phyloP scores from a whole-genome alignment of 1,140 invertebrate species.

The Maniola jurtina region DNA sequence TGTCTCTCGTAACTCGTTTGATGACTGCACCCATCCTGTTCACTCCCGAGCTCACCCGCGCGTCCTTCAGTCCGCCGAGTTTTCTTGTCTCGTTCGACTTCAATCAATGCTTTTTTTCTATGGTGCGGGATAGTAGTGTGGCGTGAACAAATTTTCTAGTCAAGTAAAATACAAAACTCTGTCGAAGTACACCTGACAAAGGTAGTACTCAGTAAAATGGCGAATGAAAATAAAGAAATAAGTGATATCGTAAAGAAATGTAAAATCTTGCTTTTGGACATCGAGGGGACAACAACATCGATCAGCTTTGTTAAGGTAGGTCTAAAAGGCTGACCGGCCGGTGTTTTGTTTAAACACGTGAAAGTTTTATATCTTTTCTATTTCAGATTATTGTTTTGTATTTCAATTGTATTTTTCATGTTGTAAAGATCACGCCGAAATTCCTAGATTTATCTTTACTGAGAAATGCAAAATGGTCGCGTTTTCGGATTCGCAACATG shows the following conservation, averaged over 20 bases:
- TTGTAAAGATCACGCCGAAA: constrained; percentile 9
- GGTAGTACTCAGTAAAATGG: constrained; percentile 59
- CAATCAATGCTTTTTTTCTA: constrained; percentile 75
- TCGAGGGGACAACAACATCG: constrained; percentile 77
- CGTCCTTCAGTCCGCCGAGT: constrained; percentile 47
- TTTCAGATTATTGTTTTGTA: not conserved
- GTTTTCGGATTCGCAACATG: constrained; percentile 73
- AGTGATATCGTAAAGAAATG: constrained; percentile 71
- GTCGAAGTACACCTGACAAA: constrained; percentile 51
- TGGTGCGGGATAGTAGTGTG: constrained; percentile 64
- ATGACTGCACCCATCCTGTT: constrained; percentile 47
- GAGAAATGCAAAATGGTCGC: constrained; percentile 61
- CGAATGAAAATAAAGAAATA: constrained; percentile 67
- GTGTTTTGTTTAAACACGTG: constrained; percentile 68
- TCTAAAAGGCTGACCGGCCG: constrained; percentile 72
- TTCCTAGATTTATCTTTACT: constrained; percentile 27
- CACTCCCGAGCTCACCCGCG: constrained; percentile 45
- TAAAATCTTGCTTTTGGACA: constrained; percentile 73
- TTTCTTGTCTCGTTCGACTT: constrained; percentile 64
- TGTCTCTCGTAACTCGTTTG: constrained; percentile 48
- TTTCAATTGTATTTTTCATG: not conserved
- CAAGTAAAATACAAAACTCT: constrained; percentile 57
- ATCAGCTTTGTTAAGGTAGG: constrained; percentile 79
- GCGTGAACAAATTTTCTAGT: constrained; percentile 67
- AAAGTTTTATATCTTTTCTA: constrained; percentile 36